A percentile compares a stretch with the other conserved stretches of the same genome.
Conservation (phyloP, 53 echinoderm and acorn worm species). For the Antedon mediterranea region DNA sequence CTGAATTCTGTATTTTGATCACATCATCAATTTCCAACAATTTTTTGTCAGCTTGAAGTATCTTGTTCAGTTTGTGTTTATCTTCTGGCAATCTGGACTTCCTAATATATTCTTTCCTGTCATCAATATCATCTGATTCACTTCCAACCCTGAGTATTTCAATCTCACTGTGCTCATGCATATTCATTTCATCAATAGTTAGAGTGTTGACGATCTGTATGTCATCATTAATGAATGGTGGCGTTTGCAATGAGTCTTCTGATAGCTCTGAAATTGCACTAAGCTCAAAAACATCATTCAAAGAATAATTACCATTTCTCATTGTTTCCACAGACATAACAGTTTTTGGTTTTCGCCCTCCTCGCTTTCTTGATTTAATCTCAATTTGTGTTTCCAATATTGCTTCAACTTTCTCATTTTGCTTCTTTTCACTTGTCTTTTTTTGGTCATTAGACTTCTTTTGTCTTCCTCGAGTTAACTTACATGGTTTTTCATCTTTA, state of each 20-base stretch:
- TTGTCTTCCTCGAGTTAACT: neutral
- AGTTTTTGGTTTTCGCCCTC: neutral
- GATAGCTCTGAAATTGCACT: neutral
- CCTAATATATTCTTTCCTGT: constrained; percentile 24
- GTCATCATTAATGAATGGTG: neutral
- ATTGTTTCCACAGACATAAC: neutral
- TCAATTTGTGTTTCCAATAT: neutral
- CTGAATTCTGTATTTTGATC: neutral
- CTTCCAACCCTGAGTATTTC: constrained; percentile 63
- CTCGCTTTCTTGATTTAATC: neutral
- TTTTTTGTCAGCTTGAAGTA: neutral
- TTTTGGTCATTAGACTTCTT: neutral
- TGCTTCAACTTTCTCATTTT: neutral
- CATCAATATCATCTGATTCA: constrained; percentile 41
- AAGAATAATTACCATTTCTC: neutral
- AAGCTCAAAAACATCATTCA: neutral
- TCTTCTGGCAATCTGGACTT: constrained; percentile 1
- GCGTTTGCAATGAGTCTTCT: neutral
- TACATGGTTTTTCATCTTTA: constrained; percentile 8
- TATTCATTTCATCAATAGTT: neutral
- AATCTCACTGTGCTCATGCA: constrained; percentile 38
- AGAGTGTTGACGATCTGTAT: too few relatives aligned
- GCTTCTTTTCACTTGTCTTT: neutral
- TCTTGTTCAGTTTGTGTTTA: neutral
- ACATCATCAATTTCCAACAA: neutral